A percentile compares a stretch with the other conserved stretches of the same genome.
Evolutionary conservation across 2,797 vertebrate species (phyloP).

Genomic region (Alcedo quadribrachys): DNA sequence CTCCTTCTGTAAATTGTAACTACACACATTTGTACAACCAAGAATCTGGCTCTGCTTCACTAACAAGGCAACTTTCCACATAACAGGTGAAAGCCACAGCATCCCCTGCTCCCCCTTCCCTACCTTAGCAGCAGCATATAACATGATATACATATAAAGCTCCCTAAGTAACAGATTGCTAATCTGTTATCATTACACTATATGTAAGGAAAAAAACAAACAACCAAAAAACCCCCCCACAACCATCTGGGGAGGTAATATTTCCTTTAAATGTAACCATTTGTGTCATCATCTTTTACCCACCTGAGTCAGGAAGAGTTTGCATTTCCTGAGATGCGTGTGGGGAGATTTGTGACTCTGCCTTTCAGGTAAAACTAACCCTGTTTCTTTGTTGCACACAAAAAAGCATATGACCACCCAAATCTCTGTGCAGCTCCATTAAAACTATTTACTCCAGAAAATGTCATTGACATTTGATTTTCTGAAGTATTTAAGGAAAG

Average conservation of each 20-base stretch:
- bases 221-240: no score
- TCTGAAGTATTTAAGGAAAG: neutral
- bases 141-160: fast-evolving
- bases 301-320: neutral
- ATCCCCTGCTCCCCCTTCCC: neutral
- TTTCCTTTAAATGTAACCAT: slow-evolving; percentile 14
- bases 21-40: neutral
- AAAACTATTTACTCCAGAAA: slow-evolving; percentile 22
- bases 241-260: neutral
- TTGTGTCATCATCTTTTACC: slow-evolving; percentile 8
- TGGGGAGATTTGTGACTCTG: neutral
- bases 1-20: neutral
- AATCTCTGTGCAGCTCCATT: slow-evolving; percentile 11
- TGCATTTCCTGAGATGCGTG: slow-evolving; percentile 13
- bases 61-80: neutral
- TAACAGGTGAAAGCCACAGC: neutral
- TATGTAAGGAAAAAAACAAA: neutral
- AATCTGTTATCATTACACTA: neutral
- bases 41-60: neutral
- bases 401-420: slow-evolving; percentile 11
- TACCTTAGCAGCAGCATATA: neutral
- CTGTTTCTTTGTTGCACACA: neutral
- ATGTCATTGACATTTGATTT: neutral
- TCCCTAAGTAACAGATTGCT: neutral
- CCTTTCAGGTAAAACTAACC: slow-evolving; percentile 20